Percentiles rank a stretch among this genome's conserved stretches.
Evolutionary conservation across 2,888 invertebrate species (phyloP).

Genomic region (Apamea anceps): DNA sequence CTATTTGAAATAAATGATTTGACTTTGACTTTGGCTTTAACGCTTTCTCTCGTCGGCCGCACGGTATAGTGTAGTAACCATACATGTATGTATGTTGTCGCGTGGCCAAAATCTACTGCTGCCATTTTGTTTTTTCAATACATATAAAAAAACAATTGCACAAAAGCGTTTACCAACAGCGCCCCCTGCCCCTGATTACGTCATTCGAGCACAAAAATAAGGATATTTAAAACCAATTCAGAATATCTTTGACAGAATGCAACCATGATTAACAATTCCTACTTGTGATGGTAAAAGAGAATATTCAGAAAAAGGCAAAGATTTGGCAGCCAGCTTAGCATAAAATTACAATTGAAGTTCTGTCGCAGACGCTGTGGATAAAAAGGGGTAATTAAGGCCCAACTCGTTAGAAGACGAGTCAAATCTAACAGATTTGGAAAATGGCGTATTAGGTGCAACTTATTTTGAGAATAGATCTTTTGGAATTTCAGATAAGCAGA

Average conservation of each 20-base stretch:
- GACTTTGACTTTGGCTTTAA: too few relatives aligned
- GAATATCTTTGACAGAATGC: neutral
- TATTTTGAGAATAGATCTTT: neutral
- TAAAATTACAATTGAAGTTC: slow-evolving; percentile 45
- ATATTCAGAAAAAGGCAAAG: slow-evolving; percentile 3
- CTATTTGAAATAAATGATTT: too few relatives aligned
- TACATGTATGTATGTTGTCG: neutral
- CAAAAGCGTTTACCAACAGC: too few relatives aligned
- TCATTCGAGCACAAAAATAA: too few relatives aligned
- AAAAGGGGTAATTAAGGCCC: slow-evolving; percentile 17
- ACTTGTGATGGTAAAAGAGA: neutral
- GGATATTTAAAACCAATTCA: neutral
- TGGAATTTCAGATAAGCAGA: neutral
- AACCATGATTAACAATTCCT: neutral
- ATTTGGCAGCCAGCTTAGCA: slow-evolving; percentile 29
- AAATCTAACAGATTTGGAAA: neutral
- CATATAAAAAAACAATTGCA: too few relatives aligned
- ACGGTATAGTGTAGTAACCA: neutral
- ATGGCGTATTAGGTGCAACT: neutral
- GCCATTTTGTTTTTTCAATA: neutral
- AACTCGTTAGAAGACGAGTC: slow-evolving; percentile 14
- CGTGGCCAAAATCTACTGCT: neutral
- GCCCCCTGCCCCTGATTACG: neutral
- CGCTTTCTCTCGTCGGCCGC: too few relatives aligned
- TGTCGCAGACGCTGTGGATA: slow-evolving; percentile 7